Evolutionary conservation across 2,797 vertebrate genomes (phyloP).

Genomic region (Alca torda): DNA sequence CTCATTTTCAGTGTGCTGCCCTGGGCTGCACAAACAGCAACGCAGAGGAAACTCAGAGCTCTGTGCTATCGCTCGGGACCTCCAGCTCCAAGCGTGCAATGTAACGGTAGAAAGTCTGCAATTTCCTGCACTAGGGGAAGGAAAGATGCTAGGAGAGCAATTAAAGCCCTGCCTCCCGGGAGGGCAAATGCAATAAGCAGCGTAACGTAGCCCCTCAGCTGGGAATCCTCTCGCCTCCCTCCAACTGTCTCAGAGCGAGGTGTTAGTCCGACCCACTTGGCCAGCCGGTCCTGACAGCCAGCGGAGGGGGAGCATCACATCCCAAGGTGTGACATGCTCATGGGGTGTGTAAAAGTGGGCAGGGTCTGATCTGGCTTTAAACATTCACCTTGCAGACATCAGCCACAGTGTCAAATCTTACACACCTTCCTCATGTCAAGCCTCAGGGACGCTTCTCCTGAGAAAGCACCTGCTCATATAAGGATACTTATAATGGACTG

Average conservation of each 20-base stretch:
- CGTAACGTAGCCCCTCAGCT: fast-evolving
- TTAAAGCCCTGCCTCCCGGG: neutral
- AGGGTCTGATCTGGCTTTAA: neutral
- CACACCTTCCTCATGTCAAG: neutral
- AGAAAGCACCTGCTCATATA: fast-evolving
- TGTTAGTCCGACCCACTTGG: fast-evolving
- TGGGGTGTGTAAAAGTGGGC: neutral
- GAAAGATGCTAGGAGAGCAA: neutral
- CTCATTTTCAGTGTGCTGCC: neutral
- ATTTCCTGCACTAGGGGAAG: neutral
- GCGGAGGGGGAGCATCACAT: neutral
- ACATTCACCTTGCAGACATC: neutral
- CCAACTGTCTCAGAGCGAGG: fast-evolving
- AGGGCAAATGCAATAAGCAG: neutral
- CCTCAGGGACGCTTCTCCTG: neutral
- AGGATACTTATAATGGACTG: fast-evolving
- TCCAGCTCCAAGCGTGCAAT: neutral
- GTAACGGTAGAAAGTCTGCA: neutral
- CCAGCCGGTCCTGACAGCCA: neutral
- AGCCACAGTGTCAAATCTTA: neutral
- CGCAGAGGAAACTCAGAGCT: neutral
- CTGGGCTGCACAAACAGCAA: neutral
- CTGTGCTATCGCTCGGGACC: fast-evolving
- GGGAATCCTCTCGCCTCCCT: neutral
- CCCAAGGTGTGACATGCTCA: neutral